phyloP scores from a whole-genome alignment of 2,113 vertebrate species.

The Pomatostomus ruficeps region DNA sequence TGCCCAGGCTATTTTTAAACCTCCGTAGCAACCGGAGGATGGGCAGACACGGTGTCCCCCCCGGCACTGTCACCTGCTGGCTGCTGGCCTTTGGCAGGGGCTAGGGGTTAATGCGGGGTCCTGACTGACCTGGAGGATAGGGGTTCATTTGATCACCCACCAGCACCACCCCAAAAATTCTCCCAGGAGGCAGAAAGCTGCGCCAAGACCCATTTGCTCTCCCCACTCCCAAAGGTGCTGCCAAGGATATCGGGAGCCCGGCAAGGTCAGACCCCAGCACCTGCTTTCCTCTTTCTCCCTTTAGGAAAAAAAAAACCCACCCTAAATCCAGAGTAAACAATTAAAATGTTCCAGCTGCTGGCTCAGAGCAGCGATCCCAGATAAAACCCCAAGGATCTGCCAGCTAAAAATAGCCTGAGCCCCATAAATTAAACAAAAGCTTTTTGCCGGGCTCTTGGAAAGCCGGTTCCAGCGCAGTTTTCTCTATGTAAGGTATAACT shows the following conservation, averaged over 20 bases:
- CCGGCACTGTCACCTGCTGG: fast-evolving
- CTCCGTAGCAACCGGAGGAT: not conserved
- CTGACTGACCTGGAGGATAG: not conserved
- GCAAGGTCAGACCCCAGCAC: not conserved
- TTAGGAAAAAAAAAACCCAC: not conserved
- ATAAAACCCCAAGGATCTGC: conserved; percentile 58
- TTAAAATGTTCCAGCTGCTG: conserved; percentile 33
- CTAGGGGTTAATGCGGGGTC: fast-evolving
- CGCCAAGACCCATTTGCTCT: not conserved
- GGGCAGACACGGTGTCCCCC: not conserved
- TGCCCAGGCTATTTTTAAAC: not conserved
- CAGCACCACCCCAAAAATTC: not conserved
- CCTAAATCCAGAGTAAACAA: not conserved
- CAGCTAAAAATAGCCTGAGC: conserved; percentile 68
- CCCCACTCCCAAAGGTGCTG: fast-evolving
- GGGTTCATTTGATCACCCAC: not conserved
- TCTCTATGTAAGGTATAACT: conserved; percentile 40
- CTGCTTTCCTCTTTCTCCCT: not conserved
- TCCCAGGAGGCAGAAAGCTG: not conserved
- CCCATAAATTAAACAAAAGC: conserved; percentile 69
- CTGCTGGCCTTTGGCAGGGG: not conserved
- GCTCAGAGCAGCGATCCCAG: not conserved
- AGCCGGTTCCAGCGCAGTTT: not conserved
- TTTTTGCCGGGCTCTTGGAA: conserved; percentile 13
- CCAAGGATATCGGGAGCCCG: not conserved